A percentile compares a stretch with the other conserved stretches of the same genome.
phyloP scores from a whole-genome alignment of 2,888 invertebrate species.

The Anticlea derivata region DNA sequence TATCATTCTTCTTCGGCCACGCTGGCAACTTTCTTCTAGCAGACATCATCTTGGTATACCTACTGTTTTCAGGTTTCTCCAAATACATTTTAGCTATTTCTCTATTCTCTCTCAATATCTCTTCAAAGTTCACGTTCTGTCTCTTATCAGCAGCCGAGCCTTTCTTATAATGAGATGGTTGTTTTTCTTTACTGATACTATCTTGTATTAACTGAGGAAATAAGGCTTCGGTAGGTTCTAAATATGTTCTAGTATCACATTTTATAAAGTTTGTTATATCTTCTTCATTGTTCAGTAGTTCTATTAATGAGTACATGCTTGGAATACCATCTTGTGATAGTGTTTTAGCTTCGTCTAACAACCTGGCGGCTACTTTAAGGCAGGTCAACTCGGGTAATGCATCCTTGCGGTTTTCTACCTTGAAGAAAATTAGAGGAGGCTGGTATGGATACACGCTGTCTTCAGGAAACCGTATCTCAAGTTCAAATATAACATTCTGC shows the following conservation, averaged over 20 bases:
- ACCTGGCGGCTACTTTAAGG: constrained; percentile 86
- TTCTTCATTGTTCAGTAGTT: constrained; percentile 87
- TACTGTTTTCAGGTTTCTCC: constrained; percentile 84
- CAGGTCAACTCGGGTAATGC: constrained; percentile 86
- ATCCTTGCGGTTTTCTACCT: constrained; percentile 81
- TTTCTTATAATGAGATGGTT: constrained; percentile 87
- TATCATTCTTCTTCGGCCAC: constrained; percentile 87
- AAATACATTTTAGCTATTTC: constrained; percentile 85
- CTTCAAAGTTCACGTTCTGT: constrained; percentile 74
- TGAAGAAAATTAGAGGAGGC: constrained; percentile 88
- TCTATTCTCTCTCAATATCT: constrained; percentile 84
- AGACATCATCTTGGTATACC: constrained; percentile 87
- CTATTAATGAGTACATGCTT: constrained; percentile 88
- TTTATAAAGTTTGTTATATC: constrained; percentile 85
- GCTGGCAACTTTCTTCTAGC: constrained; percentile 87
- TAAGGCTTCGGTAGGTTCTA: constrained; percentile 80
- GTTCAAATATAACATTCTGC: constrained; percentile 81
- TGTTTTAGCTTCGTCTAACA: constrained; percentile 87
- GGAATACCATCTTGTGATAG: constrained; percentile 88
- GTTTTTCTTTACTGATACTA: constrained; percentile 47
- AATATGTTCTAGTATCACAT: constrained; percentile 78
- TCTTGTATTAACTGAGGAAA: constrained; percentile 84
- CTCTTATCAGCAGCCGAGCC: constrained; percentile 83
- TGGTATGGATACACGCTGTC: constrained; percentile 89
- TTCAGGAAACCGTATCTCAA: constrained; percentile 90